Base-by-base conservation (phyloP, 2,888 invertebrate species). In the Trichogramma dendrolimi region DNA sequence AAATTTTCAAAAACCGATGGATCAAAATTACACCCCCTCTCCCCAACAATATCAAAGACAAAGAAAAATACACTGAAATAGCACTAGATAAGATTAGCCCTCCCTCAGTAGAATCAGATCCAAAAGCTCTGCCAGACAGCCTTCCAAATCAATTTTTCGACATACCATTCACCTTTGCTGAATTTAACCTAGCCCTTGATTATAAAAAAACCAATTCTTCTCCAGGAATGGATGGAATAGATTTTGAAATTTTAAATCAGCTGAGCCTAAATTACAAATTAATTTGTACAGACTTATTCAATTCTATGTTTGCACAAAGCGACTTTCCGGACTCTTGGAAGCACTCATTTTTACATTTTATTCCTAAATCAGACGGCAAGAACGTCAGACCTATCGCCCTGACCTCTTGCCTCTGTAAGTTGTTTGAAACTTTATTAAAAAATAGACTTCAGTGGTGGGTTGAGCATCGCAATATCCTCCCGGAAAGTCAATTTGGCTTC, bases 201-300 rank as follows among this genome's bases (percentile, higher is more conserved):
- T n/a, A 14, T 2, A 52, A 46, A 38, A 64, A 61, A 1, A 4
- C 4, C 8, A 59, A 55, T 2, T 58, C 51, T n/a, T 8, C 61
- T 5, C 61, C 64, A 8, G 64, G 61, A 27, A 48, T 48, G 38
- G 59, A 59, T 52, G 59, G 62, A 1, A 59, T 63, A 38, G 53
- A 58, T n/a, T 58, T 41, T 42, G 38, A 46, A 10, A 43, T 51
- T 38, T 4, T 61, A 8, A 52, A 47, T 6, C 6, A 14, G 5
- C 40, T 57, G 6, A 44, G 51, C 1, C 4, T 51, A 4, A 55
- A 59, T 46, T 51, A 41, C 8, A 61, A 64, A 27, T 48, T 58
- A 8, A 7, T 64, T 10, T 43, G 54, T 39, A 40, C 55, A 2
- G 55, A 54, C 44, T 47, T 60, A 6, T 60, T 40, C 27, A 60